Evolutionary conservation across 2,888 invertebrate genomes (phyloP), one percentile per base, ranked within the genome.

Genomic region (Cetonia aurata): DNA sequence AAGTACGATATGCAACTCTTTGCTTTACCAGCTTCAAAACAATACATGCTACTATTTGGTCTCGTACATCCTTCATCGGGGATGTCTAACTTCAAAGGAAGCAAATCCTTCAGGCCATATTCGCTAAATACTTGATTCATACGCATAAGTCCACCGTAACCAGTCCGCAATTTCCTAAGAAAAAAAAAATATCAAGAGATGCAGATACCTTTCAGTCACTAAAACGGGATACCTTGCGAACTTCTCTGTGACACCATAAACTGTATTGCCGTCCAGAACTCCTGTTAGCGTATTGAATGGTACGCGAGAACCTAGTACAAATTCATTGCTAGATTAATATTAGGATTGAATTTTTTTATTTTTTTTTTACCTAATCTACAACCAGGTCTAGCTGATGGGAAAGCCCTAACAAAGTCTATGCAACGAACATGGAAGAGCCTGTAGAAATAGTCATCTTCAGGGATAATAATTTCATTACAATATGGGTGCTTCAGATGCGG

Each of bases 51-150:
- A 80, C 91, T 89, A 83, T 96, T 95, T 0, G 95, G 94, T 70
- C 96, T 88, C 1, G 95, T 95, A 84, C 96, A 96, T 42, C 96
- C 96, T 86, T 96, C 96, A 81, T 96, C 96, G 13, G 96, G 96
- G 76, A 95, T 92, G 79, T 96, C 95, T 62, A 95, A 86, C 83
- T 96, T 96, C 60, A 96, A 85, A 0, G 96, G 96, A 50, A 96
- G 85, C 74, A 96, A 86, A 81, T 96, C 96, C 82, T 95, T 96
- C 0, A 96, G 86, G 0, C 95, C 95, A 76, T 94, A 95, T 79
- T 95, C 93, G 73, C 91, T 88, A 85, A 96, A 96, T 0, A 93
- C 94, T 12, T 95, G 94, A 84, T 96, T 95, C 94, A 96, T 96
- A 41, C 95, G 89, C 78, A 96, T 82, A 13, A 93, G 85, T 62